These are phyloP conservation scores for Callionymus lyra DNA, from an alignment of 2,113 vertebrate genomes.

Conservation along the genomic window DNA sequence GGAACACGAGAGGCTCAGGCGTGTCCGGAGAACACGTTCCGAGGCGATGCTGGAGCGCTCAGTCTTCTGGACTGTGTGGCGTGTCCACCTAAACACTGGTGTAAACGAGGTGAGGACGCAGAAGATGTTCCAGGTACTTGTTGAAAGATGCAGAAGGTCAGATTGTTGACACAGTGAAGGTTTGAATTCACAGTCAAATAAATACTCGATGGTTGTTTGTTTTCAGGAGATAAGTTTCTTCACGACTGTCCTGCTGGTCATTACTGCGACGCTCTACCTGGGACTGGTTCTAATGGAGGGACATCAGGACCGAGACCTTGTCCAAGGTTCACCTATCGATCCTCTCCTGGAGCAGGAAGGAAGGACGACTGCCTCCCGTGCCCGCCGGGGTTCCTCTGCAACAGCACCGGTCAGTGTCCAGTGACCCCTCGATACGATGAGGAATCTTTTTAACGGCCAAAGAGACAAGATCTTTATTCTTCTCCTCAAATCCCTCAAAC, in stretches of 20 bases:
- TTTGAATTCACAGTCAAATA: not conserved
- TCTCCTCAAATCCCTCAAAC: too few relatives aligned
- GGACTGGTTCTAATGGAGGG: constrained; percentile 31
- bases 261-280: constrained; percentile 71
- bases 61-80: constrained; percentile 70
- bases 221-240: constrained; percentile 63
- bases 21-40: constrained; percentile 75
- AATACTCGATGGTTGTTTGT: constrained; percentile 3
- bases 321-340: constrained; percentile 70
- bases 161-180: too few relatives aligned
- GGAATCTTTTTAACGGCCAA: too few relatives aligned
- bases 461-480: too few relatives aligned
- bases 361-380: constrained; percentile 72
- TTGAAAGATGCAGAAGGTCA: too few relatives aligned
- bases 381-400: constrained; percentile 74
- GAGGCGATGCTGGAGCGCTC: constrained; percentile 60
- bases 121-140: too few relatives aligned
- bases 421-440: too few relatives aligned
- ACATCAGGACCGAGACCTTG: constrained; percentile 69
- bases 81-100: constrained; percentile 78
- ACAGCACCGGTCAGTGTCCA: constrained; percentile 61
- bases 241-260: constrained; percentile 71
- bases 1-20: constrained; percentile 62
- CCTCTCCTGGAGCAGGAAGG: constrained; percentile 63
- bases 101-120: constrained; percentile 70